Percentiles rank a stretch among this genome's conserved stretches.
Conservation (phyloP, 2,797 vertebrate species). For the Mormyrus proboscirostris region DNA sequence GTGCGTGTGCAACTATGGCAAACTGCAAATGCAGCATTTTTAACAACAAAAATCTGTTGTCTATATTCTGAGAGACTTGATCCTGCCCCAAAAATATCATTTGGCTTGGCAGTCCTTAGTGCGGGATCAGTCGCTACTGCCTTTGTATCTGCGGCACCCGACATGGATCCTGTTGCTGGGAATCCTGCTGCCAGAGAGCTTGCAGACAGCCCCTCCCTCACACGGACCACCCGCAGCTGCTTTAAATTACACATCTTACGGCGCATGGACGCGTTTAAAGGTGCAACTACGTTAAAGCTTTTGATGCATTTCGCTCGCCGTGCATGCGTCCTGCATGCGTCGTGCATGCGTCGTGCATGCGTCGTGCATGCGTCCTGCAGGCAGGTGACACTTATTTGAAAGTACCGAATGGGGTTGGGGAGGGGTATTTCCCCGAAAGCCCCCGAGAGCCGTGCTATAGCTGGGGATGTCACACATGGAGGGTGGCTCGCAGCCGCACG, state of each 20-base stretch:
- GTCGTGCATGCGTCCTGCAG: conserved; percentile 12
- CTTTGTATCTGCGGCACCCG: conserved; percentile 67
- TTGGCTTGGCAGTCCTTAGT: conserved; percentile 63
- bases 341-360: neutral
- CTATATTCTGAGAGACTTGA: conserved; percentile 61
- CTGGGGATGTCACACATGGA: conserved; percentile 18
- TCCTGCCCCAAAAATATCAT: conserved; percentile 62
- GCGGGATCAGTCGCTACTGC: conserved; percentile 65
- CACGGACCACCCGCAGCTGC: conserved; percentile 40
- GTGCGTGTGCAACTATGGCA: conserved; percentile 46
- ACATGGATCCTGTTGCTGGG: conserved; percentile 47
- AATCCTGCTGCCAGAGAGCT: conserved; percentile 43
- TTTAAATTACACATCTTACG: conserved; percentile 50
- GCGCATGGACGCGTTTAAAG: conserved; percentile 23
- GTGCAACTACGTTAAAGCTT: neutral
- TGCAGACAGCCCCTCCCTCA: conserved; percentile 38
- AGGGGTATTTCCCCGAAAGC: neutral
- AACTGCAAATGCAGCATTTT: conserved; percentile 49
- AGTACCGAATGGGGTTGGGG: neutral
- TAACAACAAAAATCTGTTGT: conserved; percentile 58
- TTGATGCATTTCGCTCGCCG: conserved; percentile 26
- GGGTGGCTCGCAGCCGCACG: neutral
- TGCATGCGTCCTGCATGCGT: neutral
- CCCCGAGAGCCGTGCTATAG: neutral
- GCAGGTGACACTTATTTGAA: neutral